Evolutionary conservation across 2,797 vertebrate genomes (phyloP).

Genomic region (Podarcis lilfordi): DNA sequence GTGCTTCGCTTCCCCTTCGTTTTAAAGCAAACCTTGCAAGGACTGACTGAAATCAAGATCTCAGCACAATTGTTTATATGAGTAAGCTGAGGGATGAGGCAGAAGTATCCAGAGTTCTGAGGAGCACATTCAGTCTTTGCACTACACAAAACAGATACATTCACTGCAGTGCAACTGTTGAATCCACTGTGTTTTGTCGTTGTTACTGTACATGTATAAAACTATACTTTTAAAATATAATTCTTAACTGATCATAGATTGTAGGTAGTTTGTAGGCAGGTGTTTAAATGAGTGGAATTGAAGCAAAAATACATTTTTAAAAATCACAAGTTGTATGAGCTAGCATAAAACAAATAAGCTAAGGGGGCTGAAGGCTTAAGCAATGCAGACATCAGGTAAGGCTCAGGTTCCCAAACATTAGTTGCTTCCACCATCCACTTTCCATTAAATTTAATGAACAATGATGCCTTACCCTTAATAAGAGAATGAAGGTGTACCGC

Average conservation of each 20-base stretch:
- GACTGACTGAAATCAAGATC: not conserved
- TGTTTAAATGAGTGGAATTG: slow-evolving; percentile 10
- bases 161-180: not conserved
- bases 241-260: slow-evolving; percentile 3
- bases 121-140: not conserved
- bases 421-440: slow-evolving; percentile 46
- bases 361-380: slow-evolving; percentile 36
- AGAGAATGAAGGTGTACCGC: slow-evolving; percentile 35
- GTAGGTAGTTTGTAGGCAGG: slow-evolving; percentile 28
- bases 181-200: not conserved
- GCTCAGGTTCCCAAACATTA: slow-evolving; percentile 2
- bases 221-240: slow-evolving; percentile 12
- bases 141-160: not conserved
- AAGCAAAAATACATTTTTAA: slow-evolving; percentile 36
- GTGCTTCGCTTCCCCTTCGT: not conserved
- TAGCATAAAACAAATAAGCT: slow-evolving; percentile 42
- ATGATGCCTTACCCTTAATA: slow-evolving; percentile 46
- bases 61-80: not conserved
- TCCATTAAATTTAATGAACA: slow-evolving; percentile 48
- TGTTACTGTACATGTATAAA: slow-evolving; percentile 11
- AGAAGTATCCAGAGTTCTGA: slow-evolving; percentile 4
- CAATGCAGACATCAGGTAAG: slow-evolving; percentile 2
- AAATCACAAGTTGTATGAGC: slow-evolving; percentile 18
- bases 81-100: not conserved
- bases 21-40: not conserved